Base-by-base conservation (phyloP, 2,888 invertebrate species). In the Zonitis immaculata region DNA sequence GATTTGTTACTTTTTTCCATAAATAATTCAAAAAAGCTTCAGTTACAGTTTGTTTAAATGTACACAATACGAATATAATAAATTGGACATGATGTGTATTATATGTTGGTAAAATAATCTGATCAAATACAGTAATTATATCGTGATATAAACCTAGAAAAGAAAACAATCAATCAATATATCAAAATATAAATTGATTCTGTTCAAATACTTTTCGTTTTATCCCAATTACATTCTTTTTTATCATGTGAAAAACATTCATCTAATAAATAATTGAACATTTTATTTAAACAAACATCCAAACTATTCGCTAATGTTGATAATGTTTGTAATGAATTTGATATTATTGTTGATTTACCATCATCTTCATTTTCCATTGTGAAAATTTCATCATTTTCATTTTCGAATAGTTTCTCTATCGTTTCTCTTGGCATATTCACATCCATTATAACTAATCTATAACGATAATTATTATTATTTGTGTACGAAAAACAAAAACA, bases 51-150 rank as follows among this genome's bases (percentile, higher is more conserved):
- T 75, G 64, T 73, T 85, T 85, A 58, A 88, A 81, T 66, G 86
- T 85, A 71, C 86, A 84, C 54, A 88, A 74, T 66, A 87, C 84
- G 73, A 91, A 91, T 73, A 90, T 76, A 6, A 87, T 67, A 72
- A 87, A 92, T 73, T 91, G 92, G 1, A 87, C 82, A 71, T 91
- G 89, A 69, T 85, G 83, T 28, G 88, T 88, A 25, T 88, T 89
- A 74, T 92, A 86, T 1, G 93, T 93, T 1, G 89, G 89, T 54
- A 96, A 75, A 59, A 96, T 82, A 30, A 89, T 79, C 66, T 83
- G 83, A 65, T 95, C 91, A 74, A 95, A 96, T 2, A 86, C 81
- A 56, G 77, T 77, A 55, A 91, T 67, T 44, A 86, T 61, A 57
- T 85, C 82, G 28, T 78, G 73, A 67, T 84, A 87, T 18, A 87